Evolutionary conservation across 2,797 vertebrate genomes (phyloP), one percentile per base, ranked within the genome.

Genomic region (Danionella dracula): DNA sequence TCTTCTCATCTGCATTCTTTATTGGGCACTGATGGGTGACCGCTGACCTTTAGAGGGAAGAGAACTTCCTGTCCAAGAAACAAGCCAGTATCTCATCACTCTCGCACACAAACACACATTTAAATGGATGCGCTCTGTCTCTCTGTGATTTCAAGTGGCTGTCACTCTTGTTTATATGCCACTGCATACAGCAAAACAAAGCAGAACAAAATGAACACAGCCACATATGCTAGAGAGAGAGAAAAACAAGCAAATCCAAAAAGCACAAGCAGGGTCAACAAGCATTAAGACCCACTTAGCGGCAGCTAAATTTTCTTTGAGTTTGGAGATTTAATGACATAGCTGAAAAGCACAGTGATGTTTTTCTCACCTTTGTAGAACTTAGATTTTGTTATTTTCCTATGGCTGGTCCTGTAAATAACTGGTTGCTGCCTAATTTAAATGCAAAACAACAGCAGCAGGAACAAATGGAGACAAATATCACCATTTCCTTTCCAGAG

Each of bases 1-100:
- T 34, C 11, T 68, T 12, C 56, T 34, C 56, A 45, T 61, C 31
- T 61, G 46, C 37, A 61, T 68, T 29, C 40, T n/a, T 32, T 29
- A 51, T 51, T 51, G 34, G 3, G 35, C 42, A 31, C 54, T 50
- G 54, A 38, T 62, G 48, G 59, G 21, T 53, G 45, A 53, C 54
- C 55, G 13, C 27, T 60, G 55, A 60, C 56, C 57, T 54, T 68
- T 37, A 35, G 4, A 37, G 13, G 27, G 19, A 8, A 53, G 19
- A 37, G 9, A 46, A 45, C 46, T 53, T 44, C 50, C 61, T 51
- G 15, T 19, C 48, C 60, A 51, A 29, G 8, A 65, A 65, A 55
- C n/a, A 42, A 5, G n/a, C 37, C 23, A 0, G 2, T 10, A 29
- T 46, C 29, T 38, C 35, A 27, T 19, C 16, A 48, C n/a, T 12